These are phyloP conservation scores for Poliocrania exsul DNA, from an alignment of 2,797 vertebrate species.

Conservation along the genomic window DNA sequence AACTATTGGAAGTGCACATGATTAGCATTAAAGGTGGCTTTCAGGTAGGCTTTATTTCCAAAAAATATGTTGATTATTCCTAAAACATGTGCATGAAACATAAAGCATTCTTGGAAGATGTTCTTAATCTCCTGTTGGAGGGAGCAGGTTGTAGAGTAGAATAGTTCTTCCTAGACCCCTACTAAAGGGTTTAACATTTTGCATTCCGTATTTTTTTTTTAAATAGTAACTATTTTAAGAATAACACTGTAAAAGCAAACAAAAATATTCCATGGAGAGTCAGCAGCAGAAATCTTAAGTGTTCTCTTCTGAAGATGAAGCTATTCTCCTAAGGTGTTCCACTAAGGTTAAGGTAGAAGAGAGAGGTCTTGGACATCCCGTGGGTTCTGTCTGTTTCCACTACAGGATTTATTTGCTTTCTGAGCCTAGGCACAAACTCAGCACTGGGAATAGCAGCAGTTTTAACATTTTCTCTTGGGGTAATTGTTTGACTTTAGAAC, in stretches of 20 bases:
- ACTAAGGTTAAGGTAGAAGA: not conserved
- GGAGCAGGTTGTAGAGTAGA: not conserved
- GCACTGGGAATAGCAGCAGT: not conserved
- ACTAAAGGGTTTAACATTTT: not conserved
- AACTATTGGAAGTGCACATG: not conserved
- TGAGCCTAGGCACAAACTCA: not conserved
- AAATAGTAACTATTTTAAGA: not conserved
- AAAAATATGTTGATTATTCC: not conserved
- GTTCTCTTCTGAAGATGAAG: not conserved
- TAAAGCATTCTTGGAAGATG: not conserved
- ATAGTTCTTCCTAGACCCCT: accelerated
- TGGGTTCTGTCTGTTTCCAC: not conserved
- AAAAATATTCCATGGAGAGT: not conserved
- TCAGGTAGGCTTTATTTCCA: not conserved
- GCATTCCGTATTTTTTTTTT: not conserved
- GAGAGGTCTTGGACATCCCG: not conserved
- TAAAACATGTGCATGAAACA: not conserved
- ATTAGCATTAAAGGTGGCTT: not conserved
- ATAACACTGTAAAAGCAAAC: not conserved
- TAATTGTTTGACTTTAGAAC: constrained; percentile 31
- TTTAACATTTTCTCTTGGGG: not conserved
- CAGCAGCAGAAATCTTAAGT: not conserved
- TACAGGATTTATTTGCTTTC: constrained; percentile 24
- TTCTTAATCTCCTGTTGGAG: not conserved
- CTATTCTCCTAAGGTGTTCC: not conserved